Percentiles rank a stretch among this genome's conserved stretches.
phyloP scores from a whole-genome alignment of 2,888 invertebrate genomes.

The Apoda limacodes region DNA sequence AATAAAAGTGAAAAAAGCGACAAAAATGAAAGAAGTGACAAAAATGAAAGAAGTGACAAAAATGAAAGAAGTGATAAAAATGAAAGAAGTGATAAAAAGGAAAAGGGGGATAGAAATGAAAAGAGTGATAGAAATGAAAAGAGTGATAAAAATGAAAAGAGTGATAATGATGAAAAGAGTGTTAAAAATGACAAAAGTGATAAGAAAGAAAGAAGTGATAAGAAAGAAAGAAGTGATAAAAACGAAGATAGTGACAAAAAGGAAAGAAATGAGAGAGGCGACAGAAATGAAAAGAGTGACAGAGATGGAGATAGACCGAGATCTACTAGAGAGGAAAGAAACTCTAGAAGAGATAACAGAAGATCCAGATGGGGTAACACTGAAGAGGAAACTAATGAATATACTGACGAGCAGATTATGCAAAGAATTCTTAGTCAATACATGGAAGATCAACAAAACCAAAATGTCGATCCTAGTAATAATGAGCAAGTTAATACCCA shows the following conservation, averaged over 20 bases:
- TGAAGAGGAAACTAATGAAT: slow-evolving; percentile 28
- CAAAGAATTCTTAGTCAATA: too few species aligned
- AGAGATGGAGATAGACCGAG: slow-evolving; percentile 6
- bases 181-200: too few species aligned
- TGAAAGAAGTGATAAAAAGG: too few species aligned
- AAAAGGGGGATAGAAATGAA: too few species aligned
- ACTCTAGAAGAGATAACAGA: slow-evolving; percentile 39
- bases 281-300: slow-evolving; percentile 5
- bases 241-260: slow-evolving; percentile 3
- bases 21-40: too few species aligned
- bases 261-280: too few species aligned
- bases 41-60: too few species aligned
- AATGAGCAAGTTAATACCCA: slow-evolving; percentile 5
- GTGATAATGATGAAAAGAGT: slow-evolving; percentile 8
- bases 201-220: slow-evolving; percentile 9
- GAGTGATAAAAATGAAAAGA: too few species aligned
- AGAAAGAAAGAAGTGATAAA: slow-evolving; percentile 7
- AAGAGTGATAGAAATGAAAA: too few species aligned
- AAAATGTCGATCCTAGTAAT: slow-evolving; percentile 2
- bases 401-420: slow-evolving; percentile 1
- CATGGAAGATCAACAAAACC: neutral
- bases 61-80: too few species aligned
- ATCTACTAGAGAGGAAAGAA: slow-evolving; percentile 25
- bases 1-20: too few species aligned
- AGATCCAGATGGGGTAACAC: slow-evolving; percentile 60